Evolutionary conservation across 64 coral and sea anemone genomes (phyloP), one percentile per base, ranked within the genome.

Genomic region (Cladopsammia gracilis): DNA sequence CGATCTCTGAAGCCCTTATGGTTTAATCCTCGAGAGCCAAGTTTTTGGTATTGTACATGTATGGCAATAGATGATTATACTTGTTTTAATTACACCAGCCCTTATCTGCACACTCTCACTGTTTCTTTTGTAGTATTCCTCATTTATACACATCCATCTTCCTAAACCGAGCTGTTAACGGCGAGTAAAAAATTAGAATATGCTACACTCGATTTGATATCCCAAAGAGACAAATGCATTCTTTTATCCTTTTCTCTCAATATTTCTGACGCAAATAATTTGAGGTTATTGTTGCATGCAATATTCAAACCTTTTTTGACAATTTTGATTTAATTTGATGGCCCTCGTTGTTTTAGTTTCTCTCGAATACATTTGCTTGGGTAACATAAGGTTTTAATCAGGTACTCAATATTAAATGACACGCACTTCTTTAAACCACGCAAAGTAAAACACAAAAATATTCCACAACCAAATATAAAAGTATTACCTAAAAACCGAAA

Each of bases 271-370:
- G 10, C 56, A 84, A 84, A 51, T 51, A 18, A 34, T 13, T 84
- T 84, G 80, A 23, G 80, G 80, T 84, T 67, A 62, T 44, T 46
- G 44, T 25, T 24, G 62, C 45, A 25, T 84, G 59, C 80, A 84
- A 84, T 84, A 84, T 84, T 84, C 80, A 68, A 84, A 34, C 61
- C 62, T 23, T 67, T 19, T 43, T 0, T 47, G 42, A 84, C 43
- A 67, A 67, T 84, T 65, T 66, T 84, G 67, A 84, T 84, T 84
- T 84, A 84, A 66, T 51, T 84, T 84, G 43, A 84, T 18, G 9
- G 46, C 61, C 61, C 44, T 84, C 60, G 80, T 84, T 84, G 80
- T 84, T 49, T 19, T 84, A 84, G 60, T 84, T 84, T 84, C 78
- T 20, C 7, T 68, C 20, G 80, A 84, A 84, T 68, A 67, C 61